These are phyloP conservation scores for Cheilosia soror DNA, from an alignment of 2,888 invertebrate genomes.

Conservation along the genomic window DNA sequence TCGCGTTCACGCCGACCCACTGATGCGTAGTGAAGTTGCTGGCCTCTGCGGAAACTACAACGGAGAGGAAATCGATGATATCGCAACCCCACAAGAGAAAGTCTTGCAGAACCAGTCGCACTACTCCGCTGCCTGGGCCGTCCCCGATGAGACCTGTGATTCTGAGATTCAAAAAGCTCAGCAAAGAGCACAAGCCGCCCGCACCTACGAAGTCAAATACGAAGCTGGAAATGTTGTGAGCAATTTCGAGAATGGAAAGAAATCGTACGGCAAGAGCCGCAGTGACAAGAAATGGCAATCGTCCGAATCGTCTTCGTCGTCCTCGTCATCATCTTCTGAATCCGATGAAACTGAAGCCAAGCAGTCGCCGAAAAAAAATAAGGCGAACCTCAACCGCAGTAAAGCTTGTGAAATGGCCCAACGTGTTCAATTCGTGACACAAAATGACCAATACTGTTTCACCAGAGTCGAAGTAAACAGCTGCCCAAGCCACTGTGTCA, in stretches of 20 bases:
- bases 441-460: constrained; percentile 86
- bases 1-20: constrained; percentile 82
- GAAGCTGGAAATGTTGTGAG: constrained; percentile 83
- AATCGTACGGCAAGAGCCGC: constrained; percentile 44
- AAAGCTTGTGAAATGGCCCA: constrained; percentile 78
- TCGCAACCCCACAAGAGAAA: constrained; percentile 85
- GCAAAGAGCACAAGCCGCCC: constrained; percentile 82
- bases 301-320: constrained; percentile 53
- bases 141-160: constrained; percentile 84
- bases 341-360: constrained; percentile 32
- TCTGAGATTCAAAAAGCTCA: constrained; percentile 84
- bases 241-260: constrained; percentile 80
- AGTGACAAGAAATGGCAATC: constrained; percentile 58
- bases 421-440: constrained; percentile 85
- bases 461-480: constrained; percentile 85
- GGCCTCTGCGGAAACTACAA: constrained; percentile 89
- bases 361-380: not conserved
- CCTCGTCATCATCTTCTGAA: constrained; percentile 56
- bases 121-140: constrained; percentile 86
- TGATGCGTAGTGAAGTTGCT: constrained; percentile 85
- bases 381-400: constrained; percentile 50
- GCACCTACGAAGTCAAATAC: constrained; percentile 81
- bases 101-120: constrained; percentile 84
- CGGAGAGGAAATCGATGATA: constrained; percentile 86
- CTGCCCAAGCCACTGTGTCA: constrained; percentile 85